Conservation (phyloP, 2,797 vertebrate species). For the Enteromius viviparus region DNA sequence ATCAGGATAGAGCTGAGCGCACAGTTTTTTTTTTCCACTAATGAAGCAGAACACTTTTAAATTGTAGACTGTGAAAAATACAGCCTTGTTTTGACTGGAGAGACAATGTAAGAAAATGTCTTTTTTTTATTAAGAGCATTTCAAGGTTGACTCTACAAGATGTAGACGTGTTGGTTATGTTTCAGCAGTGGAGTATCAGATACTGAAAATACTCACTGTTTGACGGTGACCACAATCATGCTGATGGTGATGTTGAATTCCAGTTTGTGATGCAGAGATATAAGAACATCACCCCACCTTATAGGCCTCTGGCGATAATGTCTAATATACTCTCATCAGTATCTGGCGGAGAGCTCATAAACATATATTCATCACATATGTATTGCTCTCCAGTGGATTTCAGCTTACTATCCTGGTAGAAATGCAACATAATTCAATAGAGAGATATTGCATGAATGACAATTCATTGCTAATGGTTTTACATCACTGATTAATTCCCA, state of each 20-base stretch:
- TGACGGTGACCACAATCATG: slow-evolving; percentile 21
- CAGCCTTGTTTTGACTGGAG: slow-evolving; percentile 7
- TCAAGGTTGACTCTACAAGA: slow-evolving; percentile 29
- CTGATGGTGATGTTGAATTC: slow-evolving; percentile 5
- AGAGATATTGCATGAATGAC: slow-evolving; percentile 12
- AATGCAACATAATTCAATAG: slow-evolving; percentile 40
- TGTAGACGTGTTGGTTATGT: slow-evolving; percentile 10
- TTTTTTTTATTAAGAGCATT: slow-evolving; percentile 2
- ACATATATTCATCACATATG: slow-evolving; percentile 49
- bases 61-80: slow-evolving; percentile 9
- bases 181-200: slow-evolving; percentile 25
- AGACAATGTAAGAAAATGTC: background rate
- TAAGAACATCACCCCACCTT: background rate
- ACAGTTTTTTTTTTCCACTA: slow-evolving; percentile 42
- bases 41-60: slow-evolving; percentile 29
- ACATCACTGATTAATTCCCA: background rate
- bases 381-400: slow-evolving; percentile 52
- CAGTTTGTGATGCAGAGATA: background rate
- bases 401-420: slow-evolving; percentile 38
- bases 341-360: slow-evolving; percentile 48
- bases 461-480: background rate
- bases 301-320: background rate
- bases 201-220: slow-evolving; percentile 16
- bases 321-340: slow-evolving; percentile 30
- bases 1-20: slow-evolving; percentile 9